These are phyloP conservation scores for Trichoplusia ni DNA, from an alignment of 1,140 invertebrate genomes.

Conservation along the genomic window DNA sequence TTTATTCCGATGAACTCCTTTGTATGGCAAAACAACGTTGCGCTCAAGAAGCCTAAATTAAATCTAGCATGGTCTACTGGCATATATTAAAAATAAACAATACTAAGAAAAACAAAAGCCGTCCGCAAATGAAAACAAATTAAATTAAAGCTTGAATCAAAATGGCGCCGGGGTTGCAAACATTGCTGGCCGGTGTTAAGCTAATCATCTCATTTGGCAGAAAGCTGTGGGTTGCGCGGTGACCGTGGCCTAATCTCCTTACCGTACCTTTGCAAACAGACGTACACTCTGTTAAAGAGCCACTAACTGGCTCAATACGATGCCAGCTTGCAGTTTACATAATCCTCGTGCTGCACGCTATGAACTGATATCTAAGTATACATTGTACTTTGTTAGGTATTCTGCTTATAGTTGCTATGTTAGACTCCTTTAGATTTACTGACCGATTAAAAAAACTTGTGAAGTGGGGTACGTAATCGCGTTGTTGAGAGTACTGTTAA, in stretches of 20 bases:
- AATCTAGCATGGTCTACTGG: too few species aligned
- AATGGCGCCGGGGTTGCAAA: neutral
- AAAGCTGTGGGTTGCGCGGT: constrained; percentile 3
- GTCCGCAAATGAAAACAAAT: too few species aligned
- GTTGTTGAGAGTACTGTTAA: too few species aligned
- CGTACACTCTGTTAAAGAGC: neutral
- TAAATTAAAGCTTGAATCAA: too few species aligned
- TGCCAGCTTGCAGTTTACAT: constrained; percentile 25
- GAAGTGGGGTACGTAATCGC: too few species aligned
- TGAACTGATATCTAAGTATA: constrained; percentile 21
- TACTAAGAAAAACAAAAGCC: too few species aligned
- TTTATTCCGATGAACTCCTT: too few species aligned
- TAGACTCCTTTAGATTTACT: neutral
- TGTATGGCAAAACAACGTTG: too few species aligned
- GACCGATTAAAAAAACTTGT: neutral
- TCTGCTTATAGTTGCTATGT: neutral
- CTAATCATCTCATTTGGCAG: constrained; percentile 5
- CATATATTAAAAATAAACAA: too few species aligned
- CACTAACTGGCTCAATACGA: constrained; percentile 24
- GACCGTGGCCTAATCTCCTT: constrained; percentile 3
- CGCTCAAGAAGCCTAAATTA: too few species aligned
- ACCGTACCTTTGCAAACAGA: constrained; percentile 2
- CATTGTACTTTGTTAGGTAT: neutral
- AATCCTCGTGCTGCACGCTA: constrained; percentile 16
- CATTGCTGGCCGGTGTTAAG: neutral